Evolutionary conservation across 2,113 vertebrate species (phyloP).

Genomic region (Okapia johnstoni): DNA sequence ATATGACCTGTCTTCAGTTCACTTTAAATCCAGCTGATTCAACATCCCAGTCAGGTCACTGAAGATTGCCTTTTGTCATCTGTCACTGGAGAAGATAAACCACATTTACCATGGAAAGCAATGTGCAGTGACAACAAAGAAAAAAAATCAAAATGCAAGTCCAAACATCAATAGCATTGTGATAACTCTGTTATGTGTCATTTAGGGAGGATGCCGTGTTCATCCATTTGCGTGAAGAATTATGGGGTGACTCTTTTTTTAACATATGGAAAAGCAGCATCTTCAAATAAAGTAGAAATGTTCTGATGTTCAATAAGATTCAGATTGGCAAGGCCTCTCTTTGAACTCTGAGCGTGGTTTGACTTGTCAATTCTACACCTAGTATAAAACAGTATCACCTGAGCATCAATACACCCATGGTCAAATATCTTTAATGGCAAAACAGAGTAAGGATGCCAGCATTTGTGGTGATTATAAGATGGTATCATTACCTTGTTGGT

Average conservation of each 20-base stretch:
- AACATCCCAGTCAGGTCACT: not conserved
- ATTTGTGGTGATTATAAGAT: not conserved
- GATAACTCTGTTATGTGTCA: not conserved
- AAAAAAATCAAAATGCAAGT: conserved; percentile 12
- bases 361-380: fast-evolving
- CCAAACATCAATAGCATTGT: not conserved
- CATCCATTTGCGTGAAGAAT: not conserved
- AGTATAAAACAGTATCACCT: not conserved
- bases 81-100: conserved; percentile 12
- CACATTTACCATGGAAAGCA: not conserved
- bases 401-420: not conserved
- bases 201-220: not conserved
- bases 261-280: not conserved
- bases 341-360: not conserved
- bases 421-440: not conserved
- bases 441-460: not conserved
- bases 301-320: not conserved
- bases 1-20: not conserved
- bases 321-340: not conserved
- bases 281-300: not conserved
- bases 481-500: not conserved
- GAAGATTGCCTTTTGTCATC: not conserved
- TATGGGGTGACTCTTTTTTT: not conserved
- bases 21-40: not conserved
- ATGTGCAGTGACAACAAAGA: not conserved